Evolutionary conservation across 92 coral and sea anemone genomes (phyloP), one percentile per base, ranked within the genome.

Genomic region (Scolanthus callimorphus): DNA sequence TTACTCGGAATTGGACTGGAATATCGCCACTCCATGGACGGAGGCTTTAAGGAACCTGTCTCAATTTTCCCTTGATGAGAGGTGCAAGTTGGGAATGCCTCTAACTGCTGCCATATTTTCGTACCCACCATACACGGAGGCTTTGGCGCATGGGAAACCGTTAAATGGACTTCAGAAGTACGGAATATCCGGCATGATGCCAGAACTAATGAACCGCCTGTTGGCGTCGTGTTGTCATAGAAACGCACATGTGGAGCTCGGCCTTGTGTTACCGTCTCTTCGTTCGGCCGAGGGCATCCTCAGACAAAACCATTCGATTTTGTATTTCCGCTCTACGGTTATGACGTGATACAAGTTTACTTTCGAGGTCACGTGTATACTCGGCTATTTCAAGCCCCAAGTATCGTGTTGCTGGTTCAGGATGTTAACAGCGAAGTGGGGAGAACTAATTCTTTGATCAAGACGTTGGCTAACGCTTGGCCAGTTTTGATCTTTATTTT

Each of bases 311-410:
- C 43, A 17, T 78, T 76, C 38, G 95, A 86, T 52, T 64, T 86
- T 23, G 83, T 63, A 49, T 86, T 86, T 34, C 85, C 95, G 17
- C 63, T 86, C 12, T 67, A 71, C 28, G 78, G 70, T 2, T 67
- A 67, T 27, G 76, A 79, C 3, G 75, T 68, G 9, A 64, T 69
- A 6, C 11, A 46, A 21, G 65, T 73, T 25, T 48, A 60, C 10
- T 71, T 71, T 51, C 77, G 63, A 29, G 76, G 69, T 48, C 74
- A 81, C 59, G 60, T 65, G 28, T 81, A 74, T 41, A 74, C 74
- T 31, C 88, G 77, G 38, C 43, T 81, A 17, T 47, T 81, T 23
- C 68, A 47, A 17, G 82, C 63, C 8, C 88, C 88, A n/a, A 53
- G 83, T 49, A 82, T 81, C 51, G 78, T 71, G 48, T 31, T 81